Evolutionary conservation across 2,797 vertebrate genomes (phyloP).

Genomic region (Agapornis canus): DNA sequence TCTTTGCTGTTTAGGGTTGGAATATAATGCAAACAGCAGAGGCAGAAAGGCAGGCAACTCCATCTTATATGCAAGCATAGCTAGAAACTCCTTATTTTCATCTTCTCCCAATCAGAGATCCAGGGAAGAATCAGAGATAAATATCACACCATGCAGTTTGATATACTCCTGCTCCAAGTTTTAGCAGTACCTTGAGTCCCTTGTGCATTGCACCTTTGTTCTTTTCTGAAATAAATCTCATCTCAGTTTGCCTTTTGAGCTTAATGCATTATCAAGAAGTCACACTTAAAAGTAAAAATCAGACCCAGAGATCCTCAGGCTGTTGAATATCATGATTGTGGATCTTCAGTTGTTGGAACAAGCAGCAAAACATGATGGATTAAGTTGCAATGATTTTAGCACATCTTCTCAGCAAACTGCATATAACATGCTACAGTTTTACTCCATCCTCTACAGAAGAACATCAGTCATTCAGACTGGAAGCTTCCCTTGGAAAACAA

Average conservation of each 20-base stretch:
- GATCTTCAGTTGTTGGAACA: not conserved
- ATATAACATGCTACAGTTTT: fast-evolving
- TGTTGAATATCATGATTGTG: not conserved
- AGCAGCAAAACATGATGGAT: not conserved
- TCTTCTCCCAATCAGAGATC: not conserved
- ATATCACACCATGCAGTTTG: not conserved
- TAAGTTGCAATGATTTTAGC: not conserved
- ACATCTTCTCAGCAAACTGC: not conserved
- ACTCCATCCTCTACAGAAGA: not conserved
- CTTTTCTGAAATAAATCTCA: not conserved
- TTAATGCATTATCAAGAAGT: not conserved
- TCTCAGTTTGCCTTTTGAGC: not conserved
- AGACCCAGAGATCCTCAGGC: not conserved
- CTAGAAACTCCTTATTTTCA: not conserved
- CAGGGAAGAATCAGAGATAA: not conserved
- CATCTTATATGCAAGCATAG: not conserved
- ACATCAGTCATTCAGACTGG: not conserved
- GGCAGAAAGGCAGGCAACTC: not conserved
- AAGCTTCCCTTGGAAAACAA: not conserved
- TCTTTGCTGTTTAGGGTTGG: not conserved
- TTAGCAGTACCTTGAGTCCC: not conserved
- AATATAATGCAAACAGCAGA: not conserved
- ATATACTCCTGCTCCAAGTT: not conserved
- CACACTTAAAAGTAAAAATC: not conserved
- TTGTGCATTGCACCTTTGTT: not conserved